Conservation (phyloP, 2,888 invertebrate genomes). For the Lasiommata megera region DNA sequence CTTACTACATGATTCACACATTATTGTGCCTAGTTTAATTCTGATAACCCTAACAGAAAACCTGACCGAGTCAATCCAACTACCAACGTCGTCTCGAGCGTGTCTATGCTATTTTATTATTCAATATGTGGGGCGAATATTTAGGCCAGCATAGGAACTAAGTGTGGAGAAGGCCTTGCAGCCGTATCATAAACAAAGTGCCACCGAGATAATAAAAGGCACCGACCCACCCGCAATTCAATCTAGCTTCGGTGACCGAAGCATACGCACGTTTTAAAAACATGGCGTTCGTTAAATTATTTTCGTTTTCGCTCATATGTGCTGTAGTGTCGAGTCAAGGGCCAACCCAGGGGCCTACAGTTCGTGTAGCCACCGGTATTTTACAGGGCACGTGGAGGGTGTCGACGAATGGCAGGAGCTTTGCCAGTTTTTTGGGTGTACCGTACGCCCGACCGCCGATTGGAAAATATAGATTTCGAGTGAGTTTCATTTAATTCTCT, state of each 20-base stretch:
- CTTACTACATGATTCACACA: too few species aligned
- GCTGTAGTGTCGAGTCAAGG: conserved; percentile 43
- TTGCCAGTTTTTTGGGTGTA: conserved; percentile 83
- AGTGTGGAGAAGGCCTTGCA: neutral
- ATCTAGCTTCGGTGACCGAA: conserved; percentile 19
- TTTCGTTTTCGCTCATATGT: conserved; percentile 39
- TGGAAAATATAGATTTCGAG: conserved; percentile 83
- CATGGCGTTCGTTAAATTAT: conserved; percentile 46
- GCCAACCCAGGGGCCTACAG: conserved; percentile 48
- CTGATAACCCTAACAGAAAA: too few species aligned
- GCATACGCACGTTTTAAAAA: conserved; percentile 44
- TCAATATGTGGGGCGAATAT: too few species aligned
- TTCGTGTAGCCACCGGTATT: conserved; percentile 56
- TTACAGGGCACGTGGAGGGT: conserved; percentile 64
- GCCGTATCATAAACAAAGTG: neutral
- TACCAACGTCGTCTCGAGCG: too few species aligned
- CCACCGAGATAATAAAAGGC: neutral
- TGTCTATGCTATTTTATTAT: too few species aligned
- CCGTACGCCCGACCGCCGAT: conserved; percentile 85
- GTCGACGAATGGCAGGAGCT: conserved; percentile 64
- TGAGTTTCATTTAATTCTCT: conserved; percentile 41
- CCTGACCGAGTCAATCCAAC: too few species aligned
- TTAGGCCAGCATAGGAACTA: neutral
- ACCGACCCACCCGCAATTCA: neutral
- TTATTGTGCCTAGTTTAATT: too few species aligned